phyloP scores from a whole-genome alignment of 2,113 vertebrate species.

The Gymnocephalus cernua region DNA sequence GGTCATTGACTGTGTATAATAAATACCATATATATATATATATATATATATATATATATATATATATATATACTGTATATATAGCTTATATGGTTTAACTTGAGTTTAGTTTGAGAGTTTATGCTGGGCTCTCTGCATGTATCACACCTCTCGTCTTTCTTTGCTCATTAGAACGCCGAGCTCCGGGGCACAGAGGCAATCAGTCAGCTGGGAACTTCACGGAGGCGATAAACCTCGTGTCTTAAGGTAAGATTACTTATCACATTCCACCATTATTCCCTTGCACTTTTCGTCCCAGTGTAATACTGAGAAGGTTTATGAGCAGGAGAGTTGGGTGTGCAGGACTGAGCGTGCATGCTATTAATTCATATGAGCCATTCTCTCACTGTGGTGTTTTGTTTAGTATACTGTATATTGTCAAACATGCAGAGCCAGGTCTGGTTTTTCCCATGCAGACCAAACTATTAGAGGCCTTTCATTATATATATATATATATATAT shows the following conservation, averaged over 20 bases:
- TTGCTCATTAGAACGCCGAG: constrained; percentile 26
- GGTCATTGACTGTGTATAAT: background rate
- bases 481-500: too few species aligned
- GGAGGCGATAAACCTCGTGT: constrained; percentile 26
- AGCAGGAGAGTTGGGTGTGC: background rate
- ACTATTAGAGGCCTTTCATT: background rate
- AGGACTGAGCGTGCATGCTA: background rate
- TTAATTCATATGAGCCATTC: constrained; percentile 7
- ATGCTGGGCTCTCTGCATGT: constrained; percentile 1
- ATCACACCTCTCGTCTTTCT: constrained; percentile 17
- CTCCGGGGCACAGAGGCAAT: constrained; percentile 24
- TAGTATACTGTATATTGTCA: background rate
- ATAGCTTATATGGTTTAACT: background rate
- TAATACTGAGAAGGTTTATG: constrained; percentile 6
- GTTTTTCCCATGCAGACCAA: background rate
- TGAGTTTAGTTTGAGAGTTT: background rate
- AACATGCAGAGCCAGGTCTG: background rate
- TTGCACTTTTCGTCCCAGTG: background rate
- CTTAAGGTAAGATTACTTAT: constrained; percentile 59
- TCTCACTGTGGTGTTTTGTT: background rate
- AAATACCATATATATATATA: too few species aligned
- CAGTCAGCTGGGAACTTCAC: constrained; percentile 41
- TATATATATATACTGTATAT: too few species aligned
- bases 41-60: too few species aligned
- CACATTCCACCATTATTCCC: constrained; percentile 35